Evolutionary conservation across 2,888 invertebrate genomes (phyloP).

Genomic region (Coenonympha glycerion): DNA sequence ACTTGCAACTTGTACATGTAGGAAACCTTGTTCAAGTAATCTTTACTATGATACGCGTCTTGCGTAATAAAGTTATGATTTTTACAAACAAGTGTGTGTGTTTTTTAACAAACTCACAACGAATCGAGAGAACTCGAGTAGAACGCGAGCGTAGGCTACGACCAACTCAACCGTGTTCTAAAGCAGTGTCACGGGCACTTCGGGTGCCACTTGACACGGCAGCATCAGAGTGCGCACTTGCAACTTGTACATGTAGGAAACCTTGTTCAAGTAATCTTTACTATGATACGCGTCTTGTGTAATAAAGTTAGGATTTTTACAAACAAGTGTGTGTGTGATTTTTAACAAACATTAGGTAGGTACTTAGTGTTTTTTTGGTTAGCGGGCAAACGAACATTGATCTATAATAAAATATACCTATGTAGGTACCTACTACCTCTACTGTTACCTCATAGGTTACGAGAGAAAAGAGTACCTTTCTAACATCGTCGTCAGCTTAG

Average conservation of each 20-base stretch:
- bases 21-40: slow-evolving; percentile 40
- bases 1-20: slow-evolving; percentile 34
- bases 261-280: slow-evolving; percentile 42
- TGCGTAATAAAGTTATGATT: slow-evolving; percentile 31
- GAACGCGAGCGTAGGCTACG: slow-evolving; percentile 47
- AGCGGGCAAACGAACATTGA: too few relatives aligned
- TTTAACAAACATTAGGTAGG: too few relatives aligned
- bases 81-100: too few relatives aligned
- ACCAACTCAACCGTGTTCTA: slow-evolving; percentile 35
- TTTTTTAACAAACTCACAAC: too few relatives aligned
- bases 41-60: slow-evolving; percentile 51
- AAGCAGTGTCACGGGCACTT: slow-evolving; percentile 45
- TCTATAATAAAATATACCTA: too few relatives aligned
- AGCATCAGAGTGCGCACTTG: slow-evolving; percentile 22
- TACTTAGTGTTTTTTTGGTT: too few relatives aligned
- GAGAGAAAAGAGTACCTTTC: too few relatives aligned
- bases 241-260: slow-evolving; percentile 40
- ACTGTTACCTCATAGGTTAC: too few relatives aligned
- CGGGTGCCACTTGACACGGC: slow-evolving; percentile 37
- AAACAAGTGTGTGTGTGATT: too few relatives aligned
- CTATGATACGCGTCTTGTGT: slow-evolving; percentile 47
- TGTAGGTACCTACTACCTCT: too few relatives aligned
- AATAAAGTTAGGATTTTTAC: slow-evolving; percentile 30
- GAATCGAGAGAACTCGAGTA: slow-evolving; percentile 40
- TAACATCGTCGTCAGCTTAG: too few relatives aligned